phyloP scores from a whole-genome alignment of 2,888 invertebrate species.

The Tachina lurida region DNA sequence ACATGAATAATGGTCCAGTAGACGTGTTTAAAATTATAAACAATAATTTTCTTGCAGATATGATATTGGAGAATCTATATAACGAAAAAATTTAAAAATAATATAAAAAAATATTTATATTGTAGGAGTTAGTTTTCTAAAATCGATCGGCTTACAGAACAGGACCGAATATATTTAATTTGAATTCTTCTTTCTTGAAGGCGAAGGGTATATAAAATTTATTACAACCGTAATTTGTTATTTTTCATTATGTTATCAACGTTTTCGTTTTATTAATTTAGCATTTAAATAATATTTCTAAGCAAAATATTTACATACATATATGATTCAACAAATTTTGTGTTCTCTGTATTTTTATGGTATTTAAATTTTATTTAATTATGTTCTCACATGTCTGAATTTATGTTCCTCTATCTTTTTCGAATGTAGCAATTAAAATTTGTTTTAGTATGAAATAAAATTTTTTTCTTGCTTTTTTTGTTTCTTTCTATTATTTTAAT shows the following conservation, averaged over 20 bases:
- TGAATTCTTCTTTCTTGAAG: background rate
- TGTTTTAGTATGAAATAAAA: conserved; percentile 6
- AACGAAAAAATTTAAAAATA: too few species aligned
- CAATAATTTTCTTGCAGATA: too few species aligned
- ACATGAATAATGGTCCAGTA: too few species aligned
- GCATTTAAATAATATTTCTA: conserved; percentile 10
- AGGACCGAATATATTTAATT: too few species aligned
- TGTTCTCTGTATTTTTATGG: conserved; percentile 7
- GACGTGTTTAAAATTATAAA: too few species aligned
- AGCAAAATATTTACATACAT: conserved; percentile 24
- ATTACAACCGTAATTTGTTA: background rate
- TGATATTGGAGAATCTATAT: too few species aligned
- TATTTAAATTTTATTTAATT: conserved; percentile 15
- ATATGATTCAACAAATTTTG: background rate
- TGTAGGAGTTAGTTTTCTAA: too few species aligned
- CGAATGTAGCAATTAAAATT: conserved; percentile 9
- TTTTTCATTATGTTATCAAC: background rate
- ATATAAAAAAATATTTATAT: too few species aligned
- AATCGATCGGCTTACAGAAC: too few species aligned
- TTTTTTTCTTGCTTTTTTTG: background rate
- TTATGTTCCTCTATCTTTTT: background rate
- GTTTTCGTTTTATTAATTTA: background rate
- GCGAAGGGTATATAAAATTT: conserved; percentile 1
- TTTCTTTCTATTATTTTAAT: too few species aligned
- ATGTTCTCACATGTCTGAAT: background rate